Conservation (phyloP, 2,113 vertebrate genomes). For the Campylomormyrus numenius region DNA sequence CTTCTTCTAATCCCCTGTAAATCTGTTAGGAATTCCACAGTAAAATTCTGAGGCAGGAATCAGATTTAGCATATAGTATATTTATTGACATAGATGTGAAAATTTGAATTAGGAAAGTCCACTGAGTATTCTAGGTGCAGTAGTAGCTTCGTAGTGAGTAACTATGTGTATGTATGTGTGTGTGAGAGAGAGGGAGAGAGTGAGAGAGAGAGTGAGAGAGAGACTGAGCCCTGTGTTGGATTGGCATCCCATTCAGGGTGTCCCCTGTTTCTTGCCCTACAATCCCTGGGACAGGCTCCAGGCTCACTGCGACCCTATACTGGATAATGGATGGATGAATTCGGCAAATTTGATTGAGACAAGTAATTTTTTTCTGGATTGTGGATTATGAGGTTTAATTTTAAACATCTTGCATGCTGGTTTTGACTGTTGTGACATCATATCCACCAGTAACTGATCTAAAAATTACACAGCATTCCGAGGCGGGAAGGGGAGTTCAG, state of each 20-base stretch:
- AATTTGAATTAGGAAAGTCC: background rate
- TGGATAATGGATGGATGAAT: background rate
- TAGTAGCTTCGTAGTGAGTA: background rate
- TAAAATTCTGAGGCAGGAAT: background rate
- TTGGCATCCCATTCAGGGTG: background rate
- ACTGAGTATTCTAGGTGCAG: background rate
- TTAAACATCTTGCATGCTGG: background rate
- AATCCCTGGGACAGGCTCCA: background rate
- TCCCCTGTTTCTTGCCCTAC: background rate
- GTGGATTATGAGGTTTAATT: background rate
- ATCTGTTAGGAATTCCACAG: background rate
- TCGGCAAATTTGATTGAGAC: constrained; percentile 2
- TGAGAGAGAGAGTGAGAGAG: background rate
- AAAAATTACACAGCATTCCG: background rate
- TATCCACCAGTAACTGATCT: background rate
- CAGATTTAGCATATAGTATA: background rate
- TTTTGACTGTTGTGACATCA: background rate
- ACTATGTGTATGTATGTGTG: background rate
- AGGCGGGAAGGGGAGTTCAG: background rate
- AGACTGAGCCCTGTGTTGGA: background rate
- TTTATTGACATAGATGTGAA: background rate
- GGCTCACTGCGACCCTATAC: background rate
- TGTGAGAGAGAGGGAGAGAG: too few species aligned
- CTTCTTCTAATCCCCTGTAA: background rate
- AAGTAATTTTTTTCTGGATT: background rate